Evolutionary conservation across 2,888 invertebrate genomes (phyloP), one percentile per base, ranked within the genome.

Genomic region (Andrena marginata): DNA sequence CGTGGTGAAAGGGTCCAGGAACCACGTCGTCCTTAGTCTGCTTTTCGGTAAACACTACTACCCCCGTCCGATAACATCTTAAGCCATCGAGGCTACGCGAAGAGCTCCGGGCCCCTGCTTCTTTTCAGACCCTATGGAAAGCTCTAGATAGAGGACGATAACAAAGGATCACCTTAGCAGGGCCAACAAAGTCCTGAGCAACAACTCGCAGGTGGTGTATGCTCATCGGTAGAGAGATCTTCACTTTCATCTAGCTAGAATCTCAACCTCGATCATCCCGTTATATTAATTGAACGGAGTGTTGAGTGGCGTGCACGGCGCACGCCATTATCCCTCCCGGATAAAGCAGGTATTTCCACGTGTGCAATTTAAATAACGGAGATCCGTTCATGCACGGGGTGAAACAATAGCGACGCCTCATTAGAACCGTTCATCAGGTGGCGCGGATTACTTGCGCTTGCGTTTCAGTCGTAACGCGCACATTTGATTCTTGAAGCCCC

Each of bases 21-120:
- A 71, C 48, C 77, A 68, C 54, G 26, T 73, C 71, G 77, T 80
- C 81, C 73, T 81, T 80, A 78, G 85, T 78, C 63, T 54, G 84
- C 83, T 73, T 77, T 79, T 75, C 65, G 85, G 77, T 81, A 85
- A 84, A 86, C 85, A 85, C 64, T 63, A 77, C 76, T 62, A 70
- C 33, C 35, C 35, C 51, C 3, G 69, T 20, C 62, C 29, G 86
- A 86, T 86, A 86, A 60, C 79, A 84, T 86, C 86, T 78, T 29
- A 75, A 67, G 48, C 79, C 77, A 82, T 85, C 77, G 78, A 35
- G 70, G 69, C 62, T 69, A 69, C 62, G 76, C 65, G 62, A 78
- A 76, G 67, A 70, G 69, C 79, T 71, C 48, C 51, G 33, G 73
- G 68, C 60, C 72, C 51, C 56, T 42, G 51, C 48, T 63, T 72